phyloP scores from a whole-genome alignment of 1,140 invertebrate genomes.

The Polypedilum vanderplanki region DNA sequence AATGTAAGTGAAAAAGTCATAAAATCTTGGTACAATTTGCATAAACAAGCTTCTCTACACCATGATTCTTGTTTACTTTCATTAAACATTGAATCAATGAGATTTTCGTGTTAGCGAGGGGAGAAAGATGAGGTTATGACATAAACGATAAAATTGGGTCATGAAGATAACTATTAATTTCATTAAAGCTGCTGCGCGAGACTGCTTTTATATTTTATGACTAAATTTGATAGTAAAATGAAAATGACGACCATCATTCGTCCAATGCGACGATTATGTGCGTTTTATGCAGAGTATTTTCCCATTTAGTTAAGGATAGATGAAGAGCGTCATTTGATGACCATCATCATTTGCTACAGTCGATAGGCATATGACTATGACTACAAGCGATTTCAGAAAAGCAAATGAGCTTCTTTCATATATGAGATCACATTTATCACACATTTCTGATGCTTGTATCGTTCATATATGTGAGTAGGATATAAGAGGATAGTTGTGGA shows the following conservation, averaged over 20 bases:
- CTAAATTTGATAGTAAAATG: constrained; percentile 14
- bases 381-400: background rate
- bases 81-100: constrained; percentile 1
- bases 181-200: background rate
- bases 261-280: background rate
- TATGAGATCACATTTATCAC: background rate
- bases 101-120: background rate
- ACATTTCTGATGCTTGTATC: background rate
- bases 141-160: constrained; percentile 13
- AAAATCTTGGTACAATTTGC: too few species aligned
- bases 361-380: background rate
- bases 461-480: background rate
- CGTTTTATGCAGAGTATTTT: constrained; percentile 2
- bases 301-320: background rate
- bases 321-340: constrained; percentile 5
- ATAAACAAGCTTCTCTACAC: background rate
- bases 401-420: constrained; percentile 10
- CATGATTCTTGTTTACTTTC: background rate
- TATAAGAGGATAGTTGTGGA: too few species aligned
- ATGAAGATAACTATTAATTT: constrained; percentile 9
- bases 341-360: constrained; percentile 28
- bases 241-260: background rate
- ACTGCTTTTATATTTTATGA: background rate
- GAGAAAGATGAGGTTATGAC: background rate
- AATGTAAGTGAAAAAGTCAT: too few species aligned